Conservation (phyloP, 2,113 vertebrate genomes). For the Elephantulus edwardii region DNA sequence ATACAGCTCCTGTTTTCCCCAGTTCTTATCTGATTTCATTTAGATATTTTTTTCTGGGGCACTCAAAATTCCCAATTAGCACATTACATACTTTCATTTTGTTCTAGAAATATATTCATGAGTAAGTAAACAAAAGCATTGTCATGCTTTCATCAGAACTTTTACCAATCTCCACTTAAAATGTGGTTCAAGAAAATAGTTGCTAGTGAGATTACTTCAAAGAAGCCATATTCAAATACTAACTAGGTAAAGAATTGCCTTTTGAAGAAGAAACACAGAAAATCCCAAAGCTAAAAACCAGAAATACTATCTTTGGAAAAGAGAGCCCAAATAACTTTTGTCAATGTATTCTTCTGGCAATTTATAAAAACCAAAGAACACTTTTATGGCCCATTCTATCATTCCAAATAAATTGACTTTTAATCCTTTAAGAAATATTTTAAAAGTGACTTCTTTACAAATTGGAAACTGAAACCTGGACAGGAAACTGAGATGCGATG, state of each 20-base stretch:
- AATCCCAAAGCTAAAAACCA: slow-evolving; percentile 71
- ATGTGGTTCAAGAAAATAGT: slow-evolving; percentile 75
- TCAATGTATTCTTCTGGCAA: slow-evolving; percentile 66
- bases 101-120: slow-evolving; percentile 42
- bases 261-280: slow-evolving; percentile 35
- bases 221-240: slow-evolving; percentile 62
- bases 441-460: slow-evolving; percentile 60
- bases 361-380: slow-evolving; percentile 65
- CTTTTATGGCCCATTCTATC: slow-evolving; percentile 14
- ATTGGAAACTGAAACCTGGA: slow-evolving; percentile 59
- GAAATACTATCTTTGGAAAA: slow-evolving; percentile 65
- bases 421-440: slow-evolving; percentile 56
- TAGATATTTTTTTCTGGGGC: not conserved
- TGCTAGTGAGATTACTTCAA: slow-evolving; percentile 80
- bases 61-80: slow-evolving; percentile 64
- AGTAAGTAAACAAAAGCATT: slow-evolving; percentile 41
- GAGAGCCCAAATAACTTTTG: slow-evolving; percentile 65
- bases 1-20: not conserved
- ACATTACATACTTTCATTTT: slow-evolving; percentile 73
- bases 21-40: slow-evolving; percentile 21
- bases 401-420: slow-evolving; percentile 52
- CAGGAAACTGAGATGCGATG: slow-evolving; percentile 62
- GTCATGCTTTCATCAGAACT: slow-evolving; percentile 60
- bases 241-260: slow-evolving; percentile 64
- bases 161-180: slow-evolving; percentile 69